phyloP scores from a whole-genome alignment of 2,797 vertebrate species.

The Acrossocheilus wenchowensis region DNA sequence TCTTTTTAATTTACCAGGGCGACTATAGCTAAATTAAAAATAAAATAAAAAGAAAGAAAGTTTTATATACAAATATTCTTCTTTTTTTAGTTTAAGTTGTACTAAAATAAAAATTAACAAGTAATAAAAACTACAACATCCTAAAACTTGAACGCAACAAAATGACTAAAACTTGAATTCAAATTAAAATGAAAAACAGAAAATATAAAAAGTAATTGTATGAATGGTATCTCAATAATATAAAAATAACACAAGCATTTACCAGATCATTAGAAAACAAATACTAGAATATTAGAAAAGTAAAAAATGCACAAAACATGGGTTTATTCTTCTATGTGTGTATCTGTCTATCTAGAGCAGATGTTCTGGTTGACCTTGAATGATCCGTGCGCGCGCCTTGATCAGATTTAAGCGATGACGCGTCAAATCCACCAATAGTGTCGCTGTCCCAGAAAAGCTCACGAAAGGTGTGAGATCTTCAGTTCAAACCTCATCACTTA shows the following conservation, averaged over 20 bases:
- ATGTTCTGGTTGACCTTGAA: not conserved
- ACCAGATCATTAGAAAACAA: not conserved
- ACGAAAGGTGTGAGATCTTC: conserved; percentile 16
- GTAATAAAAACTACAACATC: too few species aligned
- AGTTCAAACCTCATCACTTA: not conserved
- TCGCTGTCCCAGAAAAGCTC: conserved; percentile 1
- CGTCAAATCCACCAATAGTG: conserved; percentile 39
- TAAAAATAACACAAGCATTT: not conserved
- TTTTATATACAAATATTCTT: too few species aligned
- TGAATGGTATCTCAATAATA: not conserved
- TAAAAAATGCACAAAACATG: not conserved
- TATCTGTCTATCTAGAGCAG: not conserved
- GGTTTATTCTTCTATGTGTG: not conserved
- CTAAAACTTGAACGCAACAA: too few species aligned
- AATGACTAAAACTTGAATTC: too few species aligned
- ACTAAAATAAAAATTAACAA: too few species aligned
- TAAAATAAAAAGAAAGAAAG: too few species aligned
- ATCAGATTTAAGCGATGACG: conserved; percentile 26
- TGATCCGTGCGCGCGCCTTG: conserved; percentile 8
- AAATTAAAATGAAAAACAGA: too few species aligned
- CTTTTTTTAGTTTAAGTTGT: too few species aligned
- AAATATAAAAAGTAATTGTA: too few species aligned
- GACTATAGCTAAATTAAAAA: too few species aligned
- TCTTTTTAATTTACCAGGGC: not conserved
- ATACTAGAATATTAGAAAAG: not conserved